Evolutionary conservation across 2,113 vertebrate genomes (phyloP).

Genomic region (Prinia subflava): DNA sequence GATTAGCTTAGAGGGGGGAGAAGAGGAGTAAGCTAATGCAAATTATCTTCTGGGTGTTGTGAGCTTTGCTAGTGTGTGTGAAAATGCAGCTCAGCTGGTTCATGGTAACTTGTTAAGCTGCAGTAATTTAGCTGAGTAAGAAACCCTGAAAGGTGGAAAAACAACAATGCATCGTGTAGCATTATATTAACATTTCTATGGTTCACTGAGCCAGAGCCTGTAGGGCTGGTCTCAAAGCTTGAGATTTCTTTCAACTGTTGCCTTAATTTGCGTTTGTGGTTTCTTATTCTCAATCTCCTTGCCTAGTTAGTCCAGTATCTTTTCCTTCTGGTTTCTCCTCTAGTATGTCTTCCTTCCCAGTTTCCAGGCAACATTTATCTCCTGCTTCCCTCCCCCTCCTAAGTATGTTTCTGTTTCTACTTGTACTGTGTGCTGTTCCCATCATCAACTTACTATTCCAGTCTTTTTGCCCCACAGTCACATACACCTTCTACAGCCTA

Average conservation of each 20-base stretch:
- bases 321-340: conserved; percentile 29
- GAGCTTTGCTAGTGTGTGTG: not conserved
- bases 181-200: not conserved
- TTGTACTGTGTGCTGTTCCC: conserved; percentile 23
- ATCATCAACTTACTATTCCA: conserved; percentile 1
- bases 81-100: not conserved
- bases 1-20: not conserved
- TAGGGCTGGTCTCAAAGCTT: not conserved
- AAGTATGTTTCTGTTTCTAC: conserved; percentile 23
- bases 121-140: conserved; percentile 29
- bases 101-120: conserved; percentile 22
- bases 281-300: conserved; percentile 11
- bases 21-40: not conserved
- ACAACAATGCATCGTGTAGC: not conserved
- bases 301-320: conserved; percentile 1
- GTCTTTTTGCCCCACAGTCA: not conserved
- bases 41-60: not conserved
- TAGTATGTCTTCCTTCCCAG: not conserved
- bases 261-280: conserved; percentile 5
- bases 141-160: not conserved
- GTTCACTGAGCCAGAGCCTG: not conserved
- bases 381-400: not conserved
- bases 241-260: not conserved
- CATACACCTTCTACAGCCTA: not conserved
- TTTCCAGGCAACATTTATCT: conserved; percentile 13